Base-by-base conservation (phyloP, 2,888 invertebrate species). In the Diaprepes abbreviatus region DNA sequence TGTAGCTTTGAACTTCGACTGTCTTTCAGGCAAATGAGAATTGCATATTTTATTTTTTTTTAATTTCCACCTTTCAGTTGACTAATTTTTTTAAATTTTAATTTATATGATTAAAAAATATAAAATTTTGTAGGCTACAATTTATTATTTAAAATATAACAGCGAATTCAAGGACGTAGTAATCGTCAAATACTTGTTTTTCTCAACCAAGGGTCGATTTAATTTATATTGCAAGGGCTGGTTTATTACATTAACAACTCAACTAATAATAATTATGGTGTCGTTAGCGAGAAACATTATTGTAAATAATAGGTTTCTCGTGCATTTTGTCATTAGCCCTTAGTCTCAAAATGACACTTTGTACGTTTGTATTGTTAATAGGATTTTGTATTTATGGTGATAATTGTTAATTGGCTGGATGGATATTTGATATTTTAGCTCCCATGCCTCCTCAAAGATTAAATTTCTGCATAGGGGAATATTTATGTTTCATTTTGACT, bases 211-310 rank as follows among this genome's bases (percentile, higher is more conserved):
- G 50, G 48, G 62, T 38, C 33, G 31, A 28, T 19, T 58, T 58
- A 58, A 50, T 52, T 62, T 50, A 31, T 40, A 62, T 63, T 57
- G 55, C 63, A 57, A 68, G 80, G 82, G 80, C 78, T 75, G 78
- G 79, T 81, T 83, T 83, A 84, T 84, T 83, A 77, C 82, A 83
- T 84, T 83, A 84, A 80, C 82, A 83, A 83, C 81, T 83, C 81
- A 76, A 83, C 84, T 84, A 82, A 80, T 84, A 83, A 84, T 83
- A 83, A 84, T 84, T 84, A 83, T 79, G 77, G 77, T 79, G 80
- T 82, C 82, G 83, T 83, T 83, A 83, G 79, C 72, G 70, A 68
- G 73, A 70, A 57, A 55, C 63, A 48, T 43, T 50, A 68, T 66
- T 68, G 43, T 45, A 68, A 68, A 68, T 68, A 63, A 64, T 68